Base-by-base conservation (phyloP, 2,113 vertebrate species). In the Ceratotherium simum region DNA sequence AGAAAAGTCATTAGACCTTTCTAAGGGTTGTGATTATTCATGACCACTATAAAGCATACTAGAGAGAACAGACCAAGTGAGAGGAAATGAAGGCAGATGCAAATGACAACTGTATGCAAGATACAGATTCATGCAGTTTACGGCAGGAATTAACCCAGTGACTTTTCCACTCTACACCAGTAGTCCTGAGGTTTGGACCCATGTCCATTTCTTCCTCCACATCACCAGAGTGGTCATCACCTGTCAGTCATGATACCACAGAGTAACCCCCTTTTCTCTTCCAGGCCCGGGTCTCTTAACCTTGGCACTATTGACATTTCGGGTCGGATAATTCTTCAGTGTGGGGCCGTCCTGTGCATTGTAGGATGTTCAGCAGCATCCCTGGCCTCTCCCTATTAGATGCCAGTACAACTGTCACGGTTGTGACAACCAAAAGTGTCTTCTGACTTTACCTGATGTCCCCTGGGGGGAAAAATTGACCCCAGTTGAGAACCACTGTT, bases 321-420 rank as follows among this genome's bases (percentile, higher is more conserved):
- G 39, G 9, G 23, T 46, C 16, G n/a, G 70, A 36, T n/a, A 3
- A 31, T 31, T 81, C 78, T 86, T 51, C 67, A 21, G 36, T 46
- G 5, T 10, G 1, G 13, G 31, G 2, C 3, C 58, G 1, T 11
- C 39, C 25, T 69, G 2, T 25, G 54, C 2, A 0, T 10, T 25
- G 12, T 2, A 25, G 58, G 5, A 13, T 23, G 12, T 46, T 25
- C 13, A 72, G 48, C 31, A 51, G 27, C 6, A 5, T 31, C 54
- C 12, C 9, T n/a, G 64, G 36, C 67, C n/a, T 65, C 12, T n/a
- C 17, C 23, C 21, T 5, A 31, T 1, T 39, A 42, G 29, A 48
- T 62, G 33, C 16, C 17, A 20, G 33, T 10, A 13, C 1, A 10
- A 27, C 29, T 18, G 0, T 39, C 27, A 31, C 29, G 54, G 27